Evolutionary conservation across 2,113 vertebrate genomes (phyloP).

Genomic region (Hippopotamus amphibius): DNA sequence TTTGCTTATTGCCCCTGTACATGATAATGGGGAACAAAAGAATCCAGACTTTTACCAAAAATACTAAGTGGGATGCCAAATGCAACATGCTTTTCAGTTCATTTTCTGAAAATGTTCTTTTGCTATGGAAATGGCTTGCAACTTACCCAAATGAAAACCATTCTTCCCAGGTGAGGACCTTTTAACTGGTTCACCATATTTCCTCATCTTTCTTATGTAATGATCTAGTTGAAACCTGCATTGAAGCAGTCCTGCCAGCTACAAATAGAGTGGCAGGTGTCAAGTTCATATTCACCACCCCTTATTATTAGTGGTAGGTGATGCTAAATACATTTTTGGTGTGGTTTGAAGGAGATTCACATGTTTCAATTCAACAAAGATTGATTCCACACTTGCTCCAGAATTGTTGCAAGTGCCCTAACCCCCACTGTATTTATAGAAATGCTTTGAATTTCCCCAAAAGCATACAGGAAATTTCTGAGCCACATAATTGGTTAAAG

Average conservation of each 20-base stretch:
- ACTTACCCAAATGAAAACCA: constrained; percentile 18
- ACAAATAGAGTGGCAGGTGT: neutral
- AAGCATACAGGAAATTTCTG: neutral
- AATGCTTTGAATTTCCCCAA: constrained; percentile 21
- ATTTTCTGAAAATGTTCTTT: constrained; percentile 51
- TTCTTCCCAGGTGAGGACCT: neutral
- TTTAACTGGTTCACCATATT: neutral
- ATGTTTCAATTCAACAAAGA: constrained; percentile 27
- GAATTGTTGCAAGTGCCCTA: neutral
- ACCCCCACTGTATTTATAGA: neutral
- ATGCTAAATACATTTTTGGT: neutral
- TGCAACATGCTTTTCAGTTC: neutral
- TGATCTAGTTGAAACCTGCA: neutral
- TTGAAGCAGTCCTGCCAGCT: neutral
- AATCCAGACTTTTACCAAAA: constrained; percentile 56
- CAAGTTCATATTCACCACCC: neutral
- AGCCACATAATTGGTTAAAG: neutral
- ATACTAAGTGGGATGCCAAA: constrained; percentile 16
- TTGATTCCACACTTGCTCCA: neutral
- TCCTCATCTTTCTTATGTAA: neutral
- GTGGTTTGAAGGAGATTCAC: neutral
- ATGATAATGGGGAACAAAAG: constrained; percentile 8
- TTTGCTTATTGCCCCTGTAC: neutral
- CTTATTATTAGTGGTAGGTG: neutral
- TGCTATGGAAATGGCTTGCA: constrained; percentile 39